Percentiles rank a stretch among this genome's conserved stretches.
Conservation (phyloP, 2,797 vertebrate species). For the Zenarchopterus dispar region DNA sequence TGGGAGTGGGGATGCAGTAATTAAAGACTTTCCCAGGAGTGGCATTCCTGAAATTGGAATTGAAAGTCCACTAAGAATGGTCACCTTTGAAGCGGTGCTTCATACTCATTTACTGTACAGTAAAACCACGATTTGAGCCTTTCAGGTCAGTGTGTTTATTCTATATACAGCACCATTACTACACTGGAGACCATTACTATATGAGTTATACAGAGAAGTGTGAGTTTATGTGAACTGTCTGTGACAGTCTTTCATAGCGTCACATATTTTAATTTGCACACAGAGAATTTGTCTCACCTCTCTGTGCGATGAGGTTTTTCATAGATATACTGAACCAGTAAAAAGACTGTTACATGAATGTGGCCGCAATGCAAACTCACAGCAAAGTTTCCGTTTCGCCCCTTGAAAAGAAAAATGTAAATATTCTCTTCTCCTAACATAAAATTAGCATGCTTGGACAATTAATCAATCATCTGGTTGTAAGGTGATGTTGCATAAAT, state of each 20-base stretch:
- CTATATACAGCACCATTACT: conserved; percentile 27
- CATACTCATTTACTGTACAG: conserved; percentile 51
- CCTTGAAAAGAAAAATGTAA: too few relatives aligned
- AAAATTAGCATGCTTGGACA: not conserved
- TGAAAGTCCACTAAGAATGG: conserved; percentile 66
- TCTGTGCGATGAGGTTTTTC: too few relatives aligned
- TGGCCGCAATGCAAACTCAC: too few relatives aligned
- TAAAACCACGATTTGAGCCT: conserved; percentile 20
- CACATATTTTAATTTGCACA: not conserved
- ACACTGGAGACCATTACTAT: not conserved
- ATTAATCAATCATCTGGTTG: conserved; percentile 21
- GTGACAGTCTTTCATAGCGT: conserved; percentile 10
- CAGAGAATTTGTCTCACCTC: not conserved
- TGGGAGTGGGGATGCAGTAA: conserved; percentile 72
- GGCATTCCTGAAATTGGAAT: conserved; percentile 73
- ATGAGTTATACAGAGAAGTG: conserved; percentile 21
- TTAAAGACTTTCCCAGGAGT: conserved; percentile 78
- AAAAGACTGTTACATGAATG: not conserved
- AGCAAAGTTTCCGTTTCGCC: too few relatives aligned
- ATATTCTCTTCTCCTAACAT: too few relatives aligned
- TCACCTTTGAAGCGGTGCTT: conserved; percentile 52
- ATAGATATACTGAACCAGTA: too few relatives aligned
- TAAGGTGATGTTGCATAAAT: conserved; percentile 15
- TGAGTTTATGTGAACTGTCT: conserved; percentile 38
- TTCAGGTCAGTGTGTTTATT: conserved; percentile 49